Conservation (phyloP, 2,888 invertebrate genomes). For the Polydrusus tereticollis region DNA sequence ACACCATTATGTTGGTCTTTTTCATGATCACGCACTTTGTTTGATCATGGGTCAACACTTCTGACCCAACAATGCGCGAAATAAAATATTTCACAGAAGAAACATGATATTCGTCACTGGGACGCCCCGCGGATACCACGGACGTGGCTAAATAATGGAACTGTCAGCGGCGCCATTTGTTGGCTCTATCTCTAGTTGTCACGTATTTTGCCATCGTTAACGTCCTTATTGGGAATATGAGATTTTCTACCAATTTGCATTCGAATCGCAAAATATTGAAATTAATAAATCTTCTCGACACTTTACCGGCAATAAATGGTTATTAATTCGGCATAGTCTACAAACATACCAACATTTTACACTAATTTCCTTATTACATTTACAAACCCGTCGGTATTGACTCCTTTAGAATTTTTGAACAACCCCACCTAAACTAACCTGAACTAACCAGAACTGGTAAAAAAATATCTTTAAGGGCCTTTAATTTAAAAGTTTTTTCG, state of each 20-base stretch:
- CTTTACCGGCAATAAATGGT: not conserved
- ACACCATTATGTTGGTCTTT: not conserved
- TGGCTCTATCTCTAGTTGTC: conserved; percentile 27
- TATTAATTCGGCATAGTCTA: not conserved
- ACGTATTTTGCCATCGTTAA: conserved; percentile 28
- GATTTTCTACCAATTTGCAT: conserved; percentile 7
- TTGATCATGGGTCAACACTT: conserved; percentile 17
- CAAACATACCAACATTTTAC: too few species aligned
- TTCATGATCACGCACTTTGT: conserved; percentile 4
- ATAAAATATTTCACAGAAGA: conserved; percentile 31
- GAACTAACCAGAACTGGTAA: too few species aligned
- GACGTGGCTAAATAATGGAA: conserved; percentile 39
- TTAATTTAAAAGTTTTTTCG: too few species aligned
- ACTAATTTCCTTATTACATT: too few species aligned
- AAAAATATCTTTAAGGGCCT: too few species aligned
- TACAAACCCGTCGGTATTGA: too few species aligned
- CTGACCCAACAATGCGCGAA: conserved; percentile 17
- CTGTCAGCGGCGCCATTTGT: conserved; percentile 29
- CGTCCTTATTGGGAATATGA: conserved; percentile 13
- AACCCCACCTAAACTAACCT: too few species aligned
- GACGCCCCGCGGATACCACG: conserved; percentile 30
- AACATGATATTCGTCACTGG: conserved; percentile 32
- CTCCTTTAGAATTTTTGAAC: too few species aligned
- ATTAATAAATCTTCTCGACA: not conserved
- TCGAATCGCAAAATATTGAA: conserved; percentile 2